phyloP scores from a whole-genome alignment of 2,113 vertebrate species.

The Rhea pennata region DNA sequence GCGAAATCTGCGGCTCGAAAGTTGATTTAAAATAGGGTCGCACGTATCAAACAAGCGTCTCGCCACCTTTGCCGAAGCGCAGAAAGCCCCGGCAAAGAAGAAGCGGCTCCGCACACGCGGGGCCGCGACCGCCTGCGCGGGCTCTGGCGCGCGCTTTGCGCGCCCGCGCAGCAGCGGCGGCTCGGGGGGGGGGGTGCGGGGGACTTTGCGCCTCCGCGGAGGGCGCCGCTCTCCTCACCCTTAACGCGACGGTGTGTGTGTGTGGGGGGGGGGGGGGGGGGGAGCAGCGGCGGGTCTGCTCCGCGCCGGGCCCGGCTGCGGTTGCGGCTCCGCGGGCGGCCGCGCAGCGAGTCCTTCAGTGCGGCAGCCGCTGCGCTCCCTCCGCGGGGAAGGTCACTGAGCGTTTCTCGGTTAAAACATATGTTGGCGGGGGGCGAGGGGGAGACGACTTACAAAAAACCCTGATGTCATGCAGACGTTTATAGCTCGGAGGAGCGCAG shows the following conservation, averaged over 20 bases:
- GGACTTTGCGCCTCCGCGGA: too few species aligned
- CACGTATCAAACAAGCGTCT: neutral
- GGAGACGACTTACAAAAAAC: neutral
- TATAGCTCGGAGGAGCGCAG: neutral
- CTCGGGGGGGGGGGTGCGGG: too few species aligned
- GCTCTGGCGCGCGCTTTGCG: neutral
- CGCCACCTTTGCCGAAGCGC: neutral
- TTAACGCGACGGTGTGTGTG: too few species aligned
- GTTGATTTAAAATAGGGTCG: conserved; percentile 6
- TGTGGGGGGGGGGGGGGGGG: too few species aligned
- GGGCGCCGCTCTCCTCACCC: too few species aligned
- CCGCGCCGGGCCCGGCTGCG: too few species aligned
- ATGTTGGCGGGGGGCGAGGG: neutral
- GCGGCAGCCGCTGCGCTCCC: too few species aligned
- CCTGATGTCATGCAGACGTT: neutral
- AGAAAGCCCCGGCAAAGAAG: neutral
- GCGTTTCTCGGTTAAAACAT: neutral
- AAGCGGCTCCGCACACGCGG: too few species aligned
- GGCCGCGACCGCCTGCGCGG: neutral
- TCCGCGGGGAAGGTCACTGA: neutral
- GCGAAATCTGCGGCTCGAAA: neutral
- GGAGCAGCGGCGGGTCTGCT: too few species aligned
- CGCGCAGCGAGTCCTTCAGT: too few species aligned
- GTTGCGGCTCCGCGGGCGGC: too few species aligned
- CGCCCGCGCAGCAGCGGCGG: too few species aligned